Conservation (phyloP, 2,888 invertebrate genomes). For the Cremastinae sp. region DNA sequence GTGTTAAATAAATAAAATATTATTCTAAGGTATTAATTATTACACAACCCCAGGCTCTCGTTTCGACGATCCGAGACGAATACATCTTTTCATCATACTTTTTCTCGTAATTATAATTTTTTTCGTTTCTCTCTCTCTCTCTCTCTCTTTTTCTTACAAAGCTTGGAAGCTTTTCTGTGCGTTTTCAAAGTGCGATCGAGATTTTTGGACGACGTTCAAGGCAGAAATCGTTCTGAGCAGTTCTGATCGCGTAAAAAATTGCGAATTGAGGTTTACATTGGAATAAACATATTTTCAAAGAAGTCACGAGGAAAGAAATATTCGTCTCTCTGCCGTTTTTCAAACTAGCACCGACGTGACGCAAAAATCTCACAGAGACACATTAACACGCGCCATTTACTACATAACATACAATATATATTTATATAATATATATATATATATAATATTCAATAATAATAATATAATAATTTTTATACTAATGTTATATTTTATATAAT, state of each 20-base stretch:
- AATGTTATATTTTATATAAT: constrained; percentile 72
- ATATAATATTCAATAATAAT: constrained; percentile 70
- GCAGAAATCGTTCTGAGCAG: constrained; percentile 61
- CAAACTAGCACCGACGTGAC: constrained; percentile 66
- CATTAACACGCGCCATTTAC: constrained; percentile 78
- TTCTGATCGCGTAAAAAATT: constrained; percentile 57
- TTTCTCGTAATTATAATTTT: constrained; percentile 59
- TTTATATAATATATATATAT: constrained; percentile 74
- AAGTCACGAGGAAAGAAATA: constrained; percentile 42
- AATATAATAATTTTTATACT: constrained; percentile 70
- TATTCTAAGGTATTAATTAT: constrained; percentile 69
- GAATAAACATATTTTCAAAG: background rate
- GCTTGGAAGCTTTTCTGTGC: constrained; percentile 67
- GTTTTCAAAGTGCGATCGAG: constrained; percentile 61
- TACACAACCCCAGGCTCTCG: constrained; percentile 70
- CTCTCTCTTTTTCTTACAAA: constrained; percentile 24
- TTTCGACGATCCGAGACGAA: constrained; percentile 53
- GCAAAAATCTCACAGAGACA: constrained; percentile 78
- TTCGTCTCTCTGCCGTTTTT: constrained; percentile 30
- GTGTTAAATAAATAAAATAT: constrained; percentile 77
- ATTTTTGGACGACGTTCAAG: constrained; percentile 48
- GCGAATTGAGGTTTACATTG: background rate
- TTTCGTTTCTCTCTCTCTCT: constrained; percentile 1
- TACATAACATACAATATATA: constrained; percentile 79
- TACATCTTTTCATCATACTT: constrained; percentile 52